Percentiles rank a stretch among this genome's conserved stretches.
Evolutionary conservation across 2,113 vertebrate genomes (phyloP).

Genomic region (Boulengeromyrus knoepffleri): DNA sequence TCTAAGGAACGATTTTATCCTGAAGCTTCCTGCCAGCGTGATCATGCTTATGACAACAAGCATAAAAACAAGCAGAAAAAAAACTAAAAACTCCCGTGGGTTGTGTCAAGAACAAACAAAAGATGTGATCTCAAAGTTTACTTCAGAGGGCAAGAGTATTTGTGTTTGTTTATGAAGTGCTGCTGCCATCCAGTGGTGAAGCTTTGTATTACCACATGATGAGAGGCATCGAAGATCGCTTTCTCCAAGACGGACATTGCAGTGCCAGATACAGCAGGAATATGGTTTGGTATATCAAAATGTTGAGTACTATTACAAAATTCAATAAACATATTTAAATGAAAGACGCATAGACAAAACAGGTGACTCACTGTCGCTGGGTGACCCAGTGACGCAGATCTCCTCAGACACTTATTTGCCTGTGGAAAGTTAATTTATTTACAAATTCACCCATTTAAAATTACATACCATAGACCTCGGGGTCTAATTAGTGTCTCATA

Average conservation of each 20-base stretch:
- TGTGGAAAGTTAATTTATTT: constrained; percentile 7
- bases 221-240: neutral
- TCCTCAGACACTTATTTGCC: neutral
- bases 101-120: neutral
- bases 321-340: neutral
- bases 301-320: neutral
- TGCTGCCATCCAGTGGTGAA: constrained; percentile 6
- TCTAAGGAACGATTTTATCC: neutral
- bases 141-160: neutral
- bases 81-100: neutral
- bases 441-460: neutral
- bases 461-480: neutral
- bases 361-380: neutral
- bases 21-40: neutral
- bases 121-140: neutral
- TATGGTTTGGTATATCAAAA: neutral
- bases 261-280: neutral
- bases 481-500: neutral
- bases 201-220: neutral
- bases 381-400: neutral
- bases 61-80: neutral
- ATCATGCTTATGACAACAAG: neutral
- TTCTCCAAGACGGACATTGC: neutral
- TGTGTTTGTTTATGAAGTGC: constrained; percentile 3
- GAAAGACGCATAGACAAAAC: neutral